phyloP scores from a whole-genome alignment of 2,113 vertebrate species.

The Pongo abelii region DNA sequence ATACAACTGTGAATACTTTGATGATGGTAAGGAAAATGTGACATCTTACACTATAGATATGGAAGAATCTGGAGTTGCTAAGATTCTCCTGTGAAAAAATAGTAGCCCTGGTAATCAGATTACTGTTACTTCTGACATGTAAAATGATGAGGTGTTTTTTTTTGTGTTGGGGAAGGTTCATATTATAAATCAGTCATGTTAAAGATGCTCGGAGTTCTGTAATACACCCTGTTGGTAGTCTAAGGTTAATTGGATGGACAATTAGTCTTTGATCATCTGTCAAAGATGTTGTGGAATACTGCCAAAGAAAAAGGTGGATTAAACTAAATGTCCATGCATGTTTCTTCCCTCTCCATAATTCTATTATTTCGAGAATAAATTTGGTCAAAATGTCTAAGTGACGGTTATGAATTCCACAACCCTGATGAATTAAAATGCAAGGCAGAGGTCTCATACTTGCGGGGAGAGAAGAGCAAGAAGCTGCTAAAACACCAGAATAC shows the following conservation, averaged over 20 bases:
- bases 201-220: not conserved
- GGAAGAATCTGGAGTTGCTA: not conserved
- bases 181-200: not conserved
- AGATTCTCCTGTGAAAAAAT: not conserved
- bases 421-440: constrained; percentile 23
- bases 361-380: constrained; percentile 22
- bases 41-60: accelerated
- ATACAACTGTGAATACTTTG: not conserved
- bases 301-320: not conserved
- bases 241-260: constrained; percentile 1
- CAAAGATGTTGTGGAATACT: not conserved
- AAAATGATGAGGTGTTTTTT: not conserved
- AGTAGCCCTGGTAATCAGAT: not conserved
- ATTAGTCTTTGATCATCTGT: constrained; percentile 32
- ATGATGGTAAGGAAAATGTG: not conserved
- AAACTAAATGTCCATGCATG: not conserved
- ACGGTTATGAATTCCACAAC: not conserved
- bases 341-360: not conserved
- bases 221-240: not conserved
- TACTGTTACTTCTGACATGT: not conserved
- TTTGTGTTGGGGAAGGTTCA: not conserved
- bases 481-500: not conserved
- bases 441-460: not conserved
- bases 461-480: not conserved
- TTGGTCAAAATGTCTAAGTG: not conserved